A percentile compares a stretch with the other conserved stretches of the same genome.
Evolutionary conservation across 2,888 invertebrate genomes (phyloP).

Genomic region (Leptopilina drosophilae): DNA sequence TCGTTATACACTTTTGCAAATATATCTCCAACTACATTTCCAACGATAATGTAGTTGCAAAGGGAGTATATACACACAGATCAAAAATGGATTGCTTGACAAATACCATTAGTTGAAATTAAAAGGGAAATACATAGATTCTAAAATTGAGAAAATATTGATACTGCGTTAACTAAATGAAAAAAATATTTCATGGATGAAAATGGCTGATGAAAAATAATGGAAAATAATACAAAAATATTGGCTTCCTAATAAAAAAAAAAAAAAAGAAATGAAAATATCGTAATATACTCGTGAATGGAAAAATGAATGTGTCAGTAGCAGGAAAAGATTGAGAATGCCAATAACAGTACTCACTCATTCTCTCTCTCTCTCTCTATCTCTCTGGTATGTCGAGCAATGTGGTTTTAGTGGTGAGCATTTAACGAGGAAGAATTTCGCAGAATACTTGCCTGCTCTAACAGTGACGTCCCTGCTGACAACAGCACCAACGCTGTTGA

Average conservation of each 20-base stretch:
- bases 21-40: no score
- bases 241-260: background rate
- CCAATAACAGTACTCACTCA: background rate
- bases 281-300: background rate
- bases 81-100: background rate
- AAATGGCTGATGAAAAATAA: background rate
- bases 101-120: background rate
- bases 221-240: background rate
- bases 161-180: background rate
- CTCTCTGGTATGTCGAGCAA: slow-evolving; percentile 2
- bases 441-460: slow-evolving; percentile 76
- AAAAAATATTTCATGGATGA: background rate
- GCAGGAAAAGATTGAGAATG: slow-evolving; percentile 7
- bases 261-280: background rate
- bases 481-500: slow-evolving; percentile 78
- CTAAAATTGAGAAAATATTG: background rate
- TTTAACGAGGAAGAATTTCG: slow-evolving; percentile 61
- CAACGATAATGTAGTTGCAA: no score
- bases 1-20: no score
- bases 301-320: slow-evolving; percentile 12
- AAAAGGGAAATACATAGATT: background rate
- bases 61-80: no score
- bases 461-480: slow-evolving; percentile 79
- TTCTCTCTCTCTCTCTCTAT: no score
- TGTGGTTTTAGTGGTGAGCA: slow-evolving; percentile 38